Evolutionary conservation across 2,113 vertebrate genomes (phyloP).

Genomic region (Pterocles burchelli): DNA sequence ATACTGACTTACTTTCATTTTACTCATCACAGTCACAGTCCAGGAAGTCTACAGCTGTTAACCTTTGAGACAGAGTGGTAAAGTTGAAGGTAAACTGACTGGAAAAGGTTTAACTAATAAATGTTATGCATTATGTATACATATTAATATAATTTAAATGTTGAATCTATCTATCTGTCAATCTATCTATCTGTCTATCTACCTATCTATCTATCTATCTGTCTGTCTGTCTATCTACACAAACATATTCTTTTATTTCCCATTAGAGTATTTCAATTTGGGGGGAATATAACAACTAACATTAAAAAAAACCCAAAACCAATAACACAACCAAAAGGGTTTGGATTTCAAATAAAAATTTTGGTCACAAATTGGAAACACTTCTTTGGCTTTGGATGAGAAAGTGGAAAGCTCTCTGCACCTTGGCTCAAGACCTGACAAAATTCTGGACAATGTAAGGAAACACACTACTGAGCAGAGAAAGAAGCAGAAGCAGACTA

Average conservation of each 20-base stretch:
- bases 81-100: not conserved
- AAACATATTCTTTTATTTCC: not conserved
- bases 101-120: not conserved
- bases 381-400: not conserved
- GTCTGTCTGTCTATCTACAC: too few relatives aligned
- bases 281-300: not conserved
- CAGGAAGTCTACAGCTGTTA: not conserved
- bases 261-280: not conserved
- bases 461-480: not conserved
- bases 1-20: not conserved
- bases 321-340: fast-evolving
- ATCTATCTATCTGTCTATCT: too few relatives aligned
- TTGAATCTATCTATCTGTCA: not conserved
- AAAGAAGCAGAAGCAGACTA: not conserved
- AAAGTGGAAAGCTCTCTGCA: not conserved
- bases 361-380: not conserved
- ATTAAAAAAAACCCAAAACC: not conserved
- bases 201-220: too few relatives aligned
- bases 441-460: not conserved
- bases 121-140: not conserved
- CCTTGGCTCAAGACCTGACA: not conserved
- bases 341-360: not conserved
- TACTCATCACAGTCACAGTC: not conserved
- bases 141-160: not conserved
- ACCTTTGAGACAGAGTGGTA: not conserved